A percentile compares a stretch with the other conserved stretches of the same genome.
These are phyloP conservation scores for Drosophila differens DNA, from an alignment of 2,888 invertebrate species.

Conservation along the genomic window DNA sequence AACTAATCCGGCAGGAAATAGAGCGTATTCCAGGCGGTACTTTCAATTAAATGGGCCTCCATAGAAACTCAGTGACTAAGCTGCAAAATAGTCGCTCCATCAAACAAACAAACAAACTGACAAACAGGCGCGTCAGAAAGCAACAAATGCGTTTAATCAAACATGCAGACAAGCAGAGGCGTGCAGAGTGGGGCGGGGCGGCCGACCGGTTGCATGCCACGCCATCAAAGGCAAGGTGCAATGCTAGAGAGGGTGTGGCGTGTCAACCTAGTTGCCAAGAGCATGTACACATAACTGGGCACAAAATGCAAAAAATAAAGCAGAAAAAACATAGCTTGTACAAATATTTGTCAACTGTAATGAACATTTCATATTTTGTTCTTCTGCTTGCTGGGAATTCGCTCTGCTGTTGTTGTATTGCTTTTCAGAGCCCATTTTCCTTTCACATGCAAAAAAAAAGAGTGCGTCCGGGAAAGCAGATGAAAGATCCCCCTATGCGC, in stretches of 20 bases:
- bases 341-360: conserved; percentile 81
- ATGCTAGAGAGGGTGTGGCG: neutral
- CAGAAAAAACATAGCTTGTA: conserved; percentile 58
- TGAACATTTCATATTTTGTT: conserved; percentile 79
- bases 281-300: conserved; percentile 56
- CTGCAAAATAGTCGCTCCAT: conserved; percentile 51
- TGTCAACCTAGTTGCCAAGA: conserved; percentile 59
- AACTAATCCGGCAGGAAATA: conserved; percentile 59
- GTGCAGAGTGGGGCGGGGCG: neutral
- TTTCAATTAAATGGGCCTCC: conserved; percentile 58
- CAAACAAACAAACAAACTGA: conserved; percentile 31
- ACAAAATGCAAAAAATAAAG: conserved; percentile 57
- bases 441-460: conserved; percentile 60
- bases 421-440: conserved; percentile 75
- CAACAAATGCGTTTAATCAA: conserved; percentile 81
- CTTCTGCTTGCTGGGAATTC: conserved; percentile 34
- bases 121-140: conserved; percentile 70
- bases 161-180: conserved; percentile 53
- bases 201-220: conserved; percentile 24
- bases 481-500: conserved; percentile 23
- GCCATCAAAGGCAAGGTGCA: conserved; percentile 36
- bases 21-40: conserved; percentile 44
- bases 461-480: conserved; percentile 49
- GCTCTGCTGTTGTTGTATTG: conserved; percentile 39
- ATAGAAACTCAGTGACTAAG: conserved; percentile 50